Conservation (phyloP, 1,140 invertebrate genomes). For the Sogatella furcifera region DNA sequence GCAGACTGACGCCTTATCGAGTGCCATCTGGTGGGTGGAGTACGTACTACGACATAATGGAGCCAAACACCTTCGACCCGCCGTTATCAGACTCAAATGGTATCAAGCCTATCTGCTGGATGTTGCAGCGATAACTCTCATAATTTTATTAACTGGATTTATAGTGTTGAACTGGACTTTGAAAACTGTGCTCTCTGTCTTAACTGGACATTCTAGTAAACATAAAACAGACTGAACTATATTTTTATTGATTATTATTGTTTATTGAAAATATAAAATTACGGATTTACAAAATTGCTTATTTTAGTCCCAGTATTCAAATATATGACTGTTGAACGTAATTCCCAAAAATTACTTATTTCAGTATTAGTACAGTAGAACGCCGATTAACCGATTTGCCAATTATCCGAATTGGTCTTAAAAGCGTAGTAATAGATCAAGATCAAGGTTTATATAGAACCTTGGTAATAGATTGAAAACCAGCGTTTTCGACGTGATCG, state of each 20-base stretch:
- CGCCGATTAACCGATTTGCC: no score
- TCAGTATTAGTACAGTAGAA: no score
- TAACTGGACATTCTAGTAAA: background rate
- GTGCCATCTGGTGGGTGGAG: slow-evolving; percentile 49
- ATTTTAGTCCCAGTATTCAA: no score
- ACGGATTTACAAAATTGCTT: no score
- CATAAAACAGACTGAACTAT: background rate
- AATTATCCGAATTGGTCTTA: no score
- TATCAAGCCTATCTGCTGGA: slow-evolving; percentile 50
- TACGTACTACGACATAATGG: slow-evolving; percentile 46
- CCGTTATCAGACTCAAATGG: slow-evolving; percentile 41
- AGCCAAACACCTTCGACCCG: slow-evolving; percentile 41
- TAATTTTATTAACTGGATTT: background rate
- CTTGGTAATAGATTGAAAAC: no score
- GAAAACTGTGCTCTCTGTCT: background rate
- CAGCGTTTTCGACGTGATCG: no score
- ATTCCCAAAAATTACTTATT: no score
- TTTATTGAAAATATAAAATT: no score
- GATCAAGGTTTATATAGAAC: no score
- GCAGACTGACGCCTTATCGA: background rate
- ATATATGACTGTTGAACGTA: no score
- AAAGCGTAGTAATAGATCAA: no score
- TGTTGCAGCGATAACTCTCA: slow-evolving; percentile 10
- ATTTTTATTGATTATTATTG: background rate
- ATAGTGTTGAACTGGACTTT: background rate